Conservation (phyloP, 2,888 invertebrate species). For the Pedicia rivosa region DNA sequence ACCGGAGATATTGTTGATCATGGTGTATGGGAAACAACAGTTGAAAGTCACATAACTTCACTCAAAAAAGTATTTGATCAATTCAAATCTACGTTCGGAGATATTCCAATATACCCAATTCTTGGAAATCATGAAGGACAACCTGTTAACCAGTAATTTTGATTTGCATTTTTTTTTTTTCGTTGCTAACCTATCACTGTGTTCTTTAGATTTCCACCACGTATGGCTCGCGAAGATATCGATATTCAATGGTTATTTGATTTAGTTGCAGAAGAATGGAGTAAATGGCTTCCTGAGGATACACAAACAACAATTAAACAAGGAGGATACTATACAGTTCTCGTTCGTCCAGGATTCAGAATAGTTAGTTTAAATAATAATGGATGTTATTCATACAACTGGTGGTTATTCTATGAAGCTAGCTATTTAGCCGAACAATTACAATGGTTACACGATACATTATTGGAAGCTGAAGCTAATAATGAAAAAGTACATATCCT, state of each 20-base stretch:
- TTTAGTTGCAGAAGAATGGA: conserved; percentile 53
- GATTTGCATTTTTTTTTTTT: background rate
- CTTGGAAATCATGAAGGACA: conserved; percentile 76
- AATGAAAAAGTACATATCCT: conserved; percentile 69
- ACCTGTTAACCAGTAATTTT: conserved; percentile 64
- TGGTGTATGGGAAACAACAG: conserved; percentile 71
- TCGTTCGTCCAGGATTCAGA: conserved; percentile 49
- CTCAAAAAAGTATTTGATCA: conserved; percentile 37
- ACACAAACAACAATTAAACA: conserved; percentile 39
- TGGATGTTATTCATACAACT: conserved; percentile 37
- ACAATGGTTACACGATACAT: conserved; percentile 60
- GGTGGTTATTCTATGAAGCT: conserved; percentile 55
- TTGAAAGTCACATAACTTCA: conserved; percentile 40
- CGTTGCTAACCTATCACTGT: background rate
- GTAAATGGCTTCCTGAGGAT: conserved; percentile 41
- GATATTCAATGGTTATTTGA: conserved; percentile 63
- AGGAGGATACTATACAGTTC: conserved; percentile 62
- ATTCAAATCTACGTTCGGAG: conserved; percentile 38
- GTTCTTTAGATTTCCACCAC: conserved; percentile 41
- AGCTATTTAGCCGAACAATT: conserved; percentile 60
- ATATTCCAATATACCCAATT: conserved; percentile 47
- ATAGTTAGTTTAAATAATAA: conserved; percentile 69
- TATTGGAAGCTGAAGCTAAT: conserved; percentile 54
- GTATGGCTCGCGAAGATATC: conserved; percentile 32
- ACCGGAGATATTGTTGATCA: conserved; percentile 82